Evolutionary conservation across 2,888 invertebrate genomes (phyloP).

Genomic region (Carpatolechia fugitivella): DNA sequence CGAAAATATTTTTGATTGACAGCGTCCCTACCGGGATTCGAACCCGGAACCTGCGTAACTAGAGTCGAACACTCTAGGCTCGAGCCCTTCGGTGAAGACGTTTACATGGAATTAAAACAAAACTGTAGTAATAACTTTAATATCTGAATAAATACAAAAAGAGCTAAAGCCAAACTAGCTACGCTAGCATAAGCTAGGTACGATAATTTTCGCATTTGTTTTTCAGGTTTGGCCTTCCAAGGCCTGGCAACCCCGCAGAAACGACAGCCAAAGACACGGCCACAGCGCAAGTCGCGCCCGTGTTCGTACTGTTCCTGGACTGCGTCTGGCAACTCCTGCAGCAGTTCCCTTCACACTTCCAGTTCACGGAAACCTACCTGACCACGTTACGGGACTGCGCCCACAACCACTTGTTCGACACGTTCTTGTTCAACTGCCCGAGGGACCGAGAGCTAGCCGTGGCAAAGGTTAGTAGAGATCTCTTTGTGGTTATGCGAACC

Average conservation of each 20-base stretch:
- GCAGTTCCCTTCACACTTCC: slow-evolving; percentile 93
- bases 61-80: no score
- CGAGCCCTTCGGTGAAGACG: no score
- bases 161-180: no score
- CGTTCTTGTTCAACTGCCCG: slow-evolving; percentile 94
- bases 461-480: slow-evolving; percentile 62
- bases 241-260: slow-evolving; percentile 78
- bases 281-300: slow-evolving; percentile 82
- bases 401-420: slow-evolving; percentile 93
- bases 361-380: slow-evolving; percentile 95
- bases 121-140: no score
- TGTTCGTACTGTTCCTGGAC: slow-evolving; percentile 95
- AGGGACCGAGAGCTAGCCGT: slow-evolving; percentile 85
- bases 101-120: no score
- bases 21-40: no score
- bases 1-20: no score
- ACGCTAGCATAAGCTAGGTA: no score
- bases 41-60: no score
- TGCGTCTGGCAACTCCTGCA: slow-evolving; percentile 94
- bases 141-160: no score
- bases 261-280: slow-evolving; percentile 35
- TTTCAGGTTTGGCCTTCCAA: slow-evolving; percentile 83
- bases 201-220: neutral
- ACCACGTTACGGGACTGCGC: slow-evolving; percentile 95
- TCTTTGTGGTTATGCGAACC: neutral